Evolutionary conservation across 2,888 invertebrate species (phyloP).

Genomic region (Halictus quadricinctus): DNA sequence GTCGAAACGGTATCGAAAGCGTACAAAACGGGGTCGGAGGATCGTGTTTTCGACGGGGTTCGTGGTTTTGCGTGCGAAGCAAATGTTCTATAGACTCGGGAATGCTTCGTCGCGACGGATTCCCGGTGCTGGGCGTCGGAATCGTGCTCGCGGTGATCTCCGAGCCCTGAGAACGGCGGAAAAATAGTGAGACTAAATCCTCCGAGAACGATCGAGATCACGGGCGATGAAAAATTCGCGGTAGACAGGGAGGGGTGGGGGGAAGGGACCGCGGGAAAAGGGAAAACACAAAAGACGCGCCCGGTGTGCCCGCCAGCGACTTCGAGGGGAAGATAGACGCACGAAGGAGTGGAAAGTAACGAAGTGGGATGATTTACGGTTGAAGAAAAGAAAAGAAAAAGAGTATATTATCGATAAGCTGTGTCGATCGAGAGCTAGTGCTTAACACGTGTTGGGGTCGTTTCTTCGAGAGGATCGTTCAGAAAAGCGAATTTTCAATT

Average conservation of each 20-base stretch:
- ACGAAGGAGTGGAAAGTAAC: conserved; percentile 73
- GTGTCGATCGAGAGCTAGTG: conserved; percentile 68
- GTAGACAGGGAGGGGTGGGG: background rate
- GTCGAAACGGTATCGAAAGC: conserved; percentile 36
- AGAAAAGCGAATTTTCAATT: background rate
- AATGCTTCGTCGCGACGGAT: conserved; percentile 39
- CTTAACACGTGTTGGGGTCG: conserved; percentile 64
- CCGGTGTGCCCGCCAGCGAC: conserved; percentile 75
- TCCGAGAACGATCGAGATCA: conserved; percentile 1
- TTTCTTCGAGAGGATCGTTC: conserved; percentile 58
- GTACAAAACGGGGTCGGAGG: conserved; percentile 34
- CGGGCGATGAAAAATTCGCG: background rate
- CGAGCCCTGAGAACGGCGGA: background rate
- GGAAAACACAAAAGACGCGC: conserved; percentile 7
- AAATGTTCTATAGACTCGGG: background rate
- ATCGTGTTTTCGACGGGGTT: conserved; percentile 48
- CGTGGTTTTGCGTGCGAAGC: background rate
- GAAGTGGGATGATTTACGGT: conserved; percentile 65
- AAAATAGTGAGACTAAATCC: conserved; percentile 9
- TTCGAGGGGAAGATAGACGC: conserved; percentile 77
- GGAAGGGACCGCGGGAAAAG: conserved; percentile 8
- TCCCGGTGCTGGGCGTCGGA: conserved; percentile 71
- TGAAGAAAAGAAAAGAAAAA: conserved; percentile 44
- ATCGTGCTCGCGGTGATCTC: conserved; percentile 11
- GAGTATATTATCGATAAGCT: conserved; percentile 70